A percentile compares a stretch with the other conserved stretches of the same genome.
Evolutionary conservation across 2,797 vertebrate species (phyloP).

Genomic region (Tokudaia tokunoshimensis): DNA sequence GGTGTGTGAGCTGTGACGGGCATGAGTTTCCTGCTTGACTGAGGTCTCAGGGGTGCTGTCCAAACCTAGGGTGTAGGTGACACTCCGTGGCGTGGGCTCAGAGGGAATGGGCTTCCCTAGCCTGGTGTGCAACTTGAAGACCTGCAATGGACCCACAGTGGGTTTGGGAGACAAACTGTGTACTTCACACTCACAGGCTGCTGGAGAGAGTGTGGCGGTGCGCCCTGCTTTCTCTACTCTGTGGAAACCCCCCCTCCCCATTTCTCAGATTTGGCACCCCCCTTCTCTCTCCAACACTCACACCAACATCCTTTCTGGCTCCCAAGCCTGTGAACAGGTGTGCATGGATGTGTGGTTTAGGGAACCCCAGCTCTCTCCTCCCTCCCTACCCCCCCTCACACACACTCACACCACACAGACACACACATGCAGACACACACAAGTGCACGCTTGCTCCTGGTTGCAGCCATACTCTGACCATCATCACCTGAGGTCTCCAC

Average conservation of each 20-base stretch:
- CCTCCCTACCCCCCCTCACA: too few species aligned
- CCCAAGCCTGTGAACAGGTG: background rate
- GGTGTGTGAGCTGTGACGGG: slow-evolving; percentile 69
- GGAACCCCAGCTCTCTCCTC: background rate
- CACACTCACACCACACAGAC: background rate
- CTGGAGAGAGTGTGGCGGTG: background rate
- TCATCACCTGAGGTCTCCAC: background rate
- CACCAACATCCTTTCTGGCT: background rate
- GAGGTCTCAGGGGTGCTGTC: slow-evolving; percentile 44
- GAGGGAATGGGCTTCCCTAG: slow-evolving; percentile 93
- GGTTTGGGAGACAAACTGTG: background rate
- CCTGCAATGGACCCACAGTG: slow-evolving; percentile 84
- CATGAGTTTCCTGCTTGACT: background rate
- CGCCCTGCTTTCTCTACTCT: background rate
- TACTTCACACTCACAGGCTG: background rate
- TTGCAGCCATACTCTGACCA: background rate
- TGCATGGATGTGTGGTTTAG: rapidly evolving
- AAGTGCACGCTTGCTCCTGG: background rate
- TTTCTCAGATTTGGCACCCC: background rate
- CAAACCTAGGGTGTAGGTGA: slow-evolving; percentile 74
- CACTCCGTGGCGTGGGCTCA: slow-evolving; percentile 90
- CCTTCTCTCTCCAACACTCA: background rate
- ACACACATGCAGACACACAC: too few species aligned
- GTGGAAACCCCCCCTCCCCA: background rate
- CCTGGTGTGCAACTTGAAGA: slow-evolving; percentile 93